Evolutionary conservation across 2,888 invertebrate genomes (phyloP), one percentile per base, ranked within the genome.

Genomic region (Philereme vetulata): DNA sequence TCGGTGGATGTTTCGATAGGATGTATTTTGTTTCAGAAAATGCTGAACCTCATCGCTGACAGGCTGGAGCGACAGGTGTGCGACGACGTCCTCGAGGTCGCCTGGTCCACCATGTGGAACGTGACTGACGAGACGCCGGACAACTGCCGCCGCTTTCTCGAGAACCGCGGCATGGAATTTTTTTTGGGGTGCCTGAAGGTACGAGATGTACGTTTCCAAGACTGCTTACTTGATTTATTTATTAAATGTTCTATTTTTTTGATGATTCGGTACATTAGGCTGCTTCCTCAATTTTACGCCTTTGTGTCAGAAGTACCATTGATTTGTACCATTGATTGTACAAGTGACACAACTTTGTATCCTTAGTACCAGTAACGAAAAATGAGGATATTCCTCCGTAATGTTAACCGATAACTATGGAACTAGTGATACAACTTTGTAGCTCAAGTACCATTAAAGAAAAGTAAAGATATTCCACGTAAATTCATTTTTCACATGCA

Each of bases 91-190:
- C 94, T 99, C 90, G 98, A 99, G 90, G 98, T 98, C 10, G 98
- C 98, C 4, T 99, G 99, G 99, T 98, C 98, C 60, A 98, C 98
- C n/a, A 97, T 99, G 96, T 99, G 99, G 99, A 99, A 99, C 88
- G 97, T 97, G 70, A 96, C 97, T 38, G 99, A 99, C 85, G 99
- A 99, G 92, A 99, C 98, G 8, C 97, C 98, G 46, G 94, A 95
- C 72, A 99, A 99, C 92, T 99, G 99, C 92, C 94, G 95, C 83
- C 93, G 96, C 75, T 99, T 99, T 91, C 93, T 99, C 60, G 95
- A 96, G 72, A 95, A 95, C 64, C 93, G 95, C 45, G 99, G 99
- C 68, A 97, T 99, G 97, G 95, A 95, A 70, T 95, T 96, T 72
- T 99, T 99, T 87, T 93, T 97, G 9, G 94, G 94, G 67, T 99